These are phyloP conservation scores for Lanius ludovicianus DNA, from an alignment of 2,113 vertebrate species.

Conservation along the genomic window DNA sequence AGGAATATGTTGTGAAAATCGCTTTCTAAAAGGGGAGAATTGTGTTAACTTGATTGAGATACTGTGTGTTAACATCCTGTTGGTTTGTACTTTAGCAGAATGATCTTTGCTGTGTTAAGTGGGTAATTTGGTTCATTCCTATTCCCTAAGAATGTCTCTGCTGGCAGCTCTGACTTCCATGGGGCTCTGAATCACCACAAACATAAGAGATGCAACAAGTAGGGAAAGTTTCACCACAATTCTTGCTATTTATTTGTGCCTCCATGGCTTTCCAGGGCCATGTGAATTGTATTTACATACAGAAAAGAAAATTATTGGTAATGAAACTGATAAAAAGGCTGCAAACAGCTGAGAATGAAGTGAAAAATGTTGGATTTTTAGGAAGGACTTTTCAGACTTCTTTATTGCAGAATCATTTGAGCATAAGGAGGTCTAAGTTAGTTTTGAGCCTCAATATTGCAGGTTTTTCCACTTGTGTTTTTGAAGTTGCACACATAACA, in stretches of 20 bases:
- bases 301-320: not conserved
- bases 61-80: constrained; percentile 7
- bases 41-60: not conserved
- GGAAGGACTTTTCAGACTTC: not conserved
- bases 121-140: not conserved
- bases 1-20: not conserved
- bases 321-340: not conserved
- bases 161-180: not conserved
- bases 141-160: not conserved
- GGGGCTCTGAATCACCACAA: not conserved
- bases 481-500: not conserved
- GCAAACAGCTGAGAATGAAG: not conserved
- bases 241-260: not conserved
- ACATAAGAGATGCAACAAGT: not conserved
- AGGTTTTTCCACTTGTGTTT: not conserved
- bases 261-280: not conserved
- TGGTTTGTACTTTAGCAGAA: constrained; percentile 45
- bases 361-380: not conserved
- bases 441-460: not conserved
- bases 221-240: not conserved
- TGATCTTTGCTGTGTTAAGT: constrained; percentile 6
- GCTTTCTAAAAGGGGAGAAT: not conserved
- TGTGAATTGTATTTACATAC: not conserved
- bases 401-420: not conserved
- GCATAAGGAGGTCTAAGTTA: not conserved